These are phyloP conservation scores for Pseudorhombus dupliciocellatus DNA, from an alignment of 2,113 vertebrate genomes.

Conservation along the genomic window DNA sequence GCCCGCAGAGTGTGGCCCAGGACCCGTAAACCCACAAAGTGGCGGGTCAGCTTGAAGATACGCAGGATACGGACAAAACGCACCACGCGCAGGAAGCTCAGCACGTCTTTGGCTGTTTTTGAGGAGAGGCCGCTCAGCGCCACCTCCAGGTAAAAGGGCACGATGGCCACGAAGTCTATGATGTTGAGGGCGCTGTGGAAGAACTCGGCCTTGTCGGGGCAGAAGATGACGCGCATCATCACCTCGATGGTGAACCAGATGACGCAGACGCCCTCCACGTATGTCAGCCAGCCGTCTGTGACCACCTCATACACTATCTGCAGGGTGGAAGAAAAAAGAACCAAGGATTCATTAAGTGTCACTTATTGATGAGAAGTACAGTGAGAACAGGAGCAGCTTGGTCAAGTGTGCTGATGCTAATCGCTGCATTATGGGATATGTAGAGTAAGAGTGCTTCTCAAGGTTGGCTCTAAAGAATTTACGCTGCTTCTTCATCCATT, in stretches of 20 bases:
- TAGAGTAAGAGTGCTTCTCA: background rate
- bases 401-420: too few species aligned
- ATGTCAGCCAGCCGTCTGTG: constrained; percentile 93
- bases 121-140: constrained; percentile 89
- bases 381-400: too few species aligned
- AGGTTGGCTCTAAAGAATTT: background rate
- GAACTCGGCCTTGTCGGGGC: constrained; percentile 94
- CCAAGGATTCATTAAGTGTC: constrained; percentile 2
- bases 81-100: constrained; percentile 92
- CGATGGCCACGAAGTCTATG: constrained; percentile 96
- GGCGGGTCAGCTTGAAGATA: constrained; percentile 94
- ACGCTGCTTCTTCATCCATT: background rate
- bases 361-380: too few species aligned
- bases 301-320: constrained; percentile 87
- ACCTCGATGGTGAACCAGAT: constrained; percentile 99
- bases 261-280: constrained; percentile 96
- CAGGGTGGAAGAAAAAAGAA: constrained; percentile 13
- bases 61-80: constrained; percentile 93
- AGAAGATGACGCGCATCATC: constrained; percentile 92
- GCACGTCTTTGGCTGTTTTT: constrained; percentile 94
- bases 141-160: constrained; percentile 95
- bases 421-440: too few species aligned
- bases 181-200: constrained; percentile 93
- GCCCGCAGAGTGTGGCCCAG: constrained; percentile 91
- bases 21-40: constrained; percentile 92